These are phyloP conservation scores for Antechinus flavipes DNA, from an alignment of 2,113 vertebrate species.

Conservation along the genomic window DNA sequence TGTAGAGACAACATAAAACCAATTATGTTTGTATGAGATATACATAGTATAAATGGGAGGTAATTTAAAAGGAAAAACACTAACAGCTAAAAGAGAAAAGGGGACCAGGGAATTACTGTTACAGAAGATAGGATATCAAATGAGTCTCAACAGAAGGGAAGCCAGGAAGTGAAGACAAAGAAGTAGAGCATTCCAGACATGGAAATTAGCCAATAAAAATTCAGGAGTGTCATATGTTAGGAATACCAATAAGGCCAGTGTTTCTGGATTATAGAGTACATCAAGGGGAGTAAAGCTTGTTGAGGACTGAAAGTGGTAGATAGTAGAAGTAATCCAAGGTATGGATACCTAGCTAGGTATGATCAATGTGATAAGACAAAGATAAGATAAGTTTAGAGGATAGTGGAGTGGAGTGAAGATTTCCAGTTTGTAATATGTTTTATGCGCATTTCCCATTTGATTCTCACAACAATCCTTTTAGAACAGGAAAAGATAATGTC, in stretches of 20 bases:
- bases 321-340: too few species aligned
- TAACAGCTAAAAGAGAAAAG: neutral
- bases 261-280: neutral
- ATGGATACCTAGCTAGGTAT: too few species aligned
- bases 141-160: neutral
- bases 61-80: neutral
- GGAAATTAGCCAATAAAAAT: too few species aligned
- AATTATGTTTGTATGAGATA: neutral
- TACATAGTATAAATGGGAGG: neutral
- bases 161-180: neutral
- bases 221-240: neutral
- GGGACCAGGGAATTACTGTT: neutral
- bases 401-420: too few species aligned
- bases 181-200: too few species aligned
- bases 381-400: too few species aligned
- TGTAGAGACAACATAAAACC: neutral
- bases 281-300: neutral
- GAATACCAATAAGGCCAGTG: neutral
- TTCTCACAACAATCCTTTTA: neutral
- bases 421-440: neutral
- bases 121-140: neutral
- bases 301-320: too few species aligned
- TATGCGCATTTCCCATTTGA: neutral
- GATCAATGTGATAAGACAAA: too few species aligned
- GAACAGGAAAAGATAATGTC: too few species aligned